These are phyloP conservation scores for Callyntrura guangdongensis DNA, from an alignment of 2,888 invertebrate genomes.

Conservation along the genomic window DNA sequence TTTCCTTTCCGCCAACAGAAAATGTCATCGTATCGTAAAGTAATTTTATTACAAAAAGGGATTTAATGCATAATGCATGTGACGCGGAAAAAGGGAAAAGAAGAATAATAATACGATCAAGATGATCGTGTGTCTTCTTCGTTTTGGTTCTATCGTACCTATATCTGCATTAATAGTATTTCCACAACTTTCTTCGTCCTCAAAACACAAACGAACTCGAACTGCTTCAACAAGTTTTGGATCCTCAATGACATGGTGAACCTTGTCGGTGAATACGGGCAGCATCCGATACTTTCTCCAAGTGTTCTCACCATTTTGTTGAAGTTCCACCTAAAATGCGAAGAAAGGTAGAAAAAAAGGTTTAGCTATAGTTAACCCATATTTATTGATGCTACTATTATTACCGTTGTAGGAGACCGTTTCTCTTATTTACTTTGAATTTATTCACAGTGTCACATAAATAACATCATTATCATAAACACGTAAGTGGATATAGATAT, in stretches of 20 bases:
- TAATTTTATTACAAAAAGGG: constrained; percentile 63
- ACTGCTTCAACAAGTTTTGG: constrained; percentile 87
- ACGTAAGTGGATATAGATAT: constrained; percentile 6
- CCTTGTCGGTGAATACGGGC: constrained; percentile 87
- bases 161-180: constrained; percentile 92
- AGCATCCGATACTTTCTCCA: constrained; percentile 87
- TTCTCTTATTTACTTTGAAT: constrained; percentile 36
- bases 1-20: constrained; percentile 2
- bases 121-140: neutral
- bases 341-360: neutral
- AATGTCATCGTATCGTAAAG: constrained; percentile 55
- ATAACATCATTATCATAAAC: constrained; percentile 12
- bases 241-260: constrained; percentile 86
- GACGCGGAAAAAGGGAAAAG: constrained; percentile 21
- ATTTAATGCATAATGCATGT: constrained; percentile 59
- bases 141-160: constrained; percentile 77
- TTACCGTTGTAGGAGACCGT: constrained; percentile 10
- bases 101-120: neutral
- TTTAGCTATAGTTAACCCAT: neutral
- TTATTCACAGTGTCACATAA: constrained; percentile 24
- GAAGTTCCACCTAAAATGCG: constrained; percentile 82
- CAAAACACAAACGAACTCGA: constrained; percentile 93
- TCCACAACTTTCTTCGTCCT: constrained; percentile 93
- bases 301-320: constrained; percentile 89
- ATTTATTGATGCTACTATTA: constrained; percentile 38